Percentiles rank a stretch among this genome's conserved stretches.
Conservation (phyloP, 2,888 invertebrate genomes). For the Lycocerus yunnanus region DNA sequence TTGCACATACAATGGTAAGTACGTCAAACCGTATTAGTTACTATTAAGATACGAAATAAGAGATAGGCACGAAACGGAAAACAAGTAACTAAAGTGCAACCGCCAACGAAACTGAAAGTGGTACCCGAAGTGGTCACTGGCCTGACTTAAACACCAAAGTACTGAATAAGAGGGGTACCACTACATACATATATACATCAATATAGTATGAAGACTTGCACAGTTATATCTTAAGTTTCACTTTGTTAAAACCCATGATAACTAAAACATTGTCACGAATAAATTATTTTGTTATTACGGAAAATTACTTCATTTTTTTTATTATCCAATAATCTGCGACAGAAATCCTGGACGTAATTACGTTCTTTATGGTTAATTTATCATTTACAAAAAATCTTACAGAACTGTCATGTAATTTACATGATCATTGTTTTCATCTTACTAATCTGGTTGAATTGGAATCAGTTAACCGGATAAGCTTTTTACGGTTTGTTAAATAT, state of each 20-base stretch:
- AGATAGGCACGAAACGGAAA: constrained; percentile 55
- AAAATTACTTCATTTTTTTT: background rate
- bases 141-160: constrained; percentile 29
- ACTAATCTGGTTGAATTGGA: background rate
- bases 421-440: background rate
- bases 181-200: constrained; percentile 5
- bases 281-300: background rate
- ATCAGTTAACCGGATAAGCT: background rate
- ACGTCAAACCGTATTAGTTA: background rate
- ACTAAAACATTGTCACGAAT: background rate
- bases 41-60: constrained; percentile 34
- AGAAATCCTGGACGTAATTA: background rate
- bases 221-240: background rate
- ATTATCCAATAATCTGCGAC: background rate
- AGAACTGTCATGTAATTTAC: background rate
- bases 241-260: background rate
- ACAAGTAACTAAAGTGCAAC: constrained; percentile 58
- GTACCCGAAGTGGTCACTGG: constrained; percentile 45
- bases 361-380: background rate
- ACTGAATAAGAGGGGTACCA: constrained; percentile 18
- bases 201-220: background rate
- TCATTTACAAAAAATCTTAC: background rate
- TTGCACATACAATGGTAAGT: constrained; percentile 6
- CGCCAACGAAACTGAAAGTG: constrained; percentile 57
- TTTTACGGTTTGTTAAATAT: background rate